Conservation (phyloP, 2,113 vertebrate species). For the Hiodon alosoides region DNA sequence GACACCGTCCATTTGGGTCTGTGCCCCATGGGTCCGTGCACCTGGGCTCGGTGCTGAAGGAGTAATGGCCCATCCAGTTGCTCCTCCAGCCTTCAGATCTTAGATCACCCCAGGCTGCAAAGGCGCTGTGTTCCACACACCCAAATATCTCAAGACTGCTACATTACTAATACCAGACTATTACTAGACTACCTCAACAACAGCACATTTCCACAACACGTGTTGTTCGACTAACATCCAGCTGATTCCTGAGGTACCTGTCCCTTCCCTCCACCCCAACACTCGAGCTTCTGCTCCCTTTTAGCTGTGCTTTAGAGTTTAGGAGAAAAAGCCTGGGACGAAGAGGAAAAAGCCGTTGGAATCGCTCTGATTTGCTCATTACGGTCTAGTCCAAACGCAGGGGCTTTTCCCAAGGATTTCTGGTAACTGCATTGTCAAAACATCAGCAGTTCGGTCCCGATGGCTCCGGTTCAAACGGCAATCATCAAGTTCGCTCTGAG, state of each 20-base stretch:
- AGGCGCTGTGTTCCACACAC: background rate
- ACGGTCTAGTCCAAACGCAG: constrained; percentile 44
- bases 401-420: constrained; percentile 31
- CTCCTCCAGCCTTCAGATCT: background rate
- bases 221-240: background rate
- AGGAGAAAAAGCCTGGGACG: background rate
- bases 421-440: background rate
- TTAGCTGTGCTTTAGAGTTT: background rate
- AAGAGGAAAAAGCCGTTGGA: constrained; percentile 26
- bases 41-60: background rate
- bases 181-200: background rate
- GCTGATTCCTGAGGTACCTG: background rate
- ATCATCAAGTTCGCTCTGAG: background rate
- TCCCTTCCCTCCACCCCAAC: background rate
- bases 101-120: background rate
- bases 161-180: no score
- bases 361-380: constrained; percentile 15
- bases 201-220: background rate
- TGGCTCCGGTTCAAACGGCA: constrained; percentile 29
- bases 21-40: background rate
- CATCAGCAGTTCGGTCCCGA: constrained; percentile 35
- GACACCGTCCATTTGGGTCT: constrained; percentile 3
- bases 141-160: no score
- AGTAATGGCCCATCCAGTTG: background rate
- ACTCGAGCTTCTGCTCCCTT: background rate